Conservation (phyloP, 2,113 vertebrate species). For the Podocnemis expansa region DNA sequence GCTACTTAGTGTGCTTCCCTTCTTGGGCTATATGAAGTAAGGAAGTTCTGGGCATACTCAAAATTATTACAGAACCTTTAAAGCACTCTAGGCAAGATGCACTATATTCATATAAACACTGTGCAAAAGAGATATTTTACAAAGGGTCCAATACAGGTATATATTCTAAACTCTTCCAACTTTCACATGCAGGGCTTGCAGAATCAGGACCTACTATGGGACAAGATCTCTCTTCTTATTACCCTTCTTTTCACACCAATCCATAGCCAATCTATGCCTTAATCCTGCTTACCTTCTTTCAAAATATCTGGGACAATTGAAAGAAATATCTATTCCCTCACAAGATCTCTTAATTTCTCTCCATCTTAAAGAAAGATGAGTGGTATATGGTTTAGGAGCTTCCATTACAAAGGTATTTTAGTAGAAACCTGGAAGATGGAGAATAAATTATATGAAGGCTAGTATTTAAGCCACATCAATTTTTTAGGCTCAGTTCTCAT, state of each 20-base stretch:
- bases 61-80: not conserved
- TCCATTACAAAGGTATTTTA: not conserved
- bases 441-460: not conserved
- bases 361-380: not conserved
- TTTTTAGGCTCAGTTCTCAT: not conserved
- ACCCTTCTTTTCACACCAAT: not conserved
- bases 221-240: not conserved
- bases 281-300: not conserved
- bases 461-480: not conserved
- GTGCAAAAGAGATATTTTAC: not conserved
- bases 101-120: not conserved
- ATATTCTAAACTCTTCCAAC: not conserved
- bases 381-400: not conserved
- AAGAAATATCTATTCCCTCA: not conserved
- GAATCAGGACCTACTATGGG: rapidly evolving
- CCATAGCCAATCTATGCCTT: not conserved
- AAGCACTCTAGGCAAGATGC: not conserved
- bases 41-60: conserved; percentile 36
- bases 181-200: not conserved
- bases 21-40: conserved; percentile 42
- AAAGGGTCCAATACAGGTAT: not conserved
- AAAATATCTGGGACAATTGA: not conserved
- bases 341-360: rapidly evolving
- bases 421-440: not conserved
- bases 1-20: conserved; percentile 32